Conservation (phyloP, 2,888 invertebrate species). For the Phlogophora meticulosa region DNA sequence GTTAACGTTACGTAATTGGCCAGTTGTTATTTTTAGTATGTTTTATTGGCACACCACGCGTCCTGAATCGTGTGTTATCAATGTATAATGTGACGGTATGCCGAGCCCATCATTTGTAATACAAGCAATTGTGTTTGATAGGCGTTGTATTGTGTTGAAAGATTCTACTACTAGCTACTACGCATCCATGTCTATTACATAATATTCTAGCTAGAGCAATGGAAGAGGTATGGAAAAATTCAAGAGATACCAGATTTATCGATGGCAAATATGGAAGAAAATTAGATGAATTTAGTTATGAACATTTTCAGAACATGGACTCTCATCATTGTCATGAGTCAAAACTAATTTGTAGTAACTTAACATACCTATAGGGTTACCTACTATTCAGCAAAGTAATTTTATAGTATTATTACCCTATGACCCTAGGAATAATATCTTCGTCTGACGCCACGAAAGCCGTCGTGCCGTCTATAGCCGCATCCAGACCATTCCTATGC, state of each 20-base stretch:
- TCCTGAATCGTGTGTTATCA: conserved; percentile 64
- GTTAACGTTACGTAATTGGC: conserved; percentile 39
- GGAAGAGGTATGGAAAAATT: neutral
- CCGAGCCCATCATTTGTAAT: conserved; percentile 48
- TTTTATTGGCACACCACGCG: conserved; percentile 61
- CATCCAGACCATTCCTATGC: conserved; percentile 10
- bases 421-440: neutral
- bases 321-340: neutral
- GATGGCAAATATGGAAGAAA: too few relatives aligned
- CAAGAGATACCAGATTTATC: too few relatives aligned
- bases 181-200: neutral
- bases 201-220: neutral
- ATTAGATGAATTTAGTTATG: too few relatives aligned
- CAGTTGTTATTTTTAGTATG: conserved; percentile 48
- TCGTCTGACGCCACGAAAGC: neutral
- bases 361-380: too few relatives aligned
- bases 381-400: too few relatives aligned
- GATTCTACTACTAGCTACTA: conserved; percentile 16
- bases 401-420: neutral
- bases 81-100: conserved; percentile 59
- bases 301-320: neutral
- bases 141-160: conserved; percentile 39
- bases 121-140: conserved; percentile 49
- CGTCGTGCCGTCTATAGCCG: conserved; percentile 12
- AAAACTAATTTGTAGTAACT: neutral